phyloP scores from a whole-genome alignment of 2,888 invertebrate genomes.

The Hemaris fuciformis region DNA sequence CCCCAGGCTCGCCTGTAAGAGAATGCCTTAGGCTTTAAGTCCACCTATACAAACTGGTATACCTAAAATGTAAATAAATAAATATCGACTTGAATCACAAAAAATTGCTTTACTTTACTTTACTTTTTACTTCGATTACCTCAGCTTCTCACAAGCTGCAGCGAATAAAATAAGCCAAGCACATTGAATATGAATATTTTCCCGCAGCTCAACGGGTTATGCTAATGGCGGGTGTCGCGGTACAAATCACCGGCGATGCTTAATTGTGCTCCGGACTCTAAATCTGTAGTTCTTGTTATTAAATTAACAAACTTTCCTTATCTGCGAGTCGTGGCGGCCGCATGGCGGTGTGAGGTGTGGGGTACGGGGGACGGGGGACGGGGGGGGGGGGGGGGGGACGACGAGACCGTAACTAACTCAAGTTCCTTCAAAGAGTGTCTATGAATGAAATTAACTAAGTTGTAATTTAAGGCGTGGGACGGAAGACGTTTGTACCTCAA shows the following conservation, averaged over 20 bases:
- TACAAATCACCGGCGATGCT: background rate
- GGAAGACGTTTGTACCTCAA: background rate
- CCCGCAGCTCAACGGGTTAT: background rate
- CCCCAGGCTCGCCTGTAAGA: no score
- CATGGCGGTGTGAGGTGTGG: background rate
- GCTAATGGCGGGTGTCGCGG: background rate
- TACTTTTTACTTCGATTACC: no score
- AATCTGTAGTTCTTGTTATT: slow-evolving; percentile 19
- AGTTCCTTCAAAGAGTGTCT: slow-evolving; percentile 8
- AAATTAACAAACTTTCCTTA: slow-evolving; percentile 24
- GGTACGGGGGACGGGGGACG: background rate
- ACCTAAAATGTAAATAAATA: no score
- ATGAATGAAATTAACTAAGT: slow-evolving; percentile 13
- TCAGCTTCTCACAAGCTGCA: background rate
- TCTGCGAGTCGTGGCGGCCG: background rate
- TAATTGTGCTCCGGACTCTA: slow-evolving; percentile 11
- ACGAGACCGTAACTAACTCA: slow-evolving; percentile 12
- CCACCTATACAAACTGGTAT: no score
- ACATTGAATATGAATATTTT: background rate
- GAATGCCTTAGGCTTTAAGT: no score
- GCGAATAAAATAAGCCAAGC: background rate
- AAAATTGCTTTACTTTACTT: no score
- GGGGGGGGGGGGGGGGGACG: background rate
- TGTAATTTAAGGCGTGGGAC: background rate
- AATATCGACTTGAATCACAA: no score